Evolutionary conservation across 2,113 vertebrate genomes (phyloP), one percentile per base, ranked within the genome.

Genomic region (Ophiodon elongatus): DNA sequence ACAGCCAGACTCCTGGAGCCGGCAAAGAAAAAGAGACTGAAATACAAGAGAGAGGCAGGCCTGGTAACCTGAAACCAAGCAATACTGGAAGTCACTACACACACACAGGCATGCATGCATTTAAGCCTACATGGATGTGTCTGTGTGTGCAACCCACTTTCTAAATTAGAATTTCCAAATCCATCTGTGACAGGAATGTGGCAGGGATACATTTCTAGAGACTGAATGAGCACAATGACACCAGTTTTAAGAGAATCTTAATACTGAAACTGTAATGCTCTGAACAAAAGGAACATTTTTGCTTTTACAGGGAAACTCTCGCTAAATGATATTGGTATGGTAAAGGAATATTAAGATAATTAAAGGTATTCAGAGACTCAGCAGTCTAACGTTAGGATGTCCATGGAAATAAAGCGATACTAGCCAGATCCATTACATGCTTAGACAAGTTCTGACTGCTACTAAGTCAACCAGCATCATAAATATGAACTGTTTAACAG

Each of bases 1-100:
- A 94, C 95, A 93, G 86, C 66, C 92, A 94, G 94, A 94, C 93
- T 93, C 91, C 94, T 76, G 91, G 89, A 94, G 89, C 85, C 80
- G 50, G 82, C 80, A 70, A 52, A 81, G 89, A 54, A 87, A 88
- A 84, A 90, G 89, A 67, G 90, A 86, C 77, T 79, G 83, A 90
- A 85, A 88, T 66, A 79, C 85, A 77, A 66, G 70, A 80, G 75
- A 67, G 88, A 89, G 85, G 86, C 47, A 88, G 80, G 85, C 82
- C 76, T 87, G 84, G 93, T 78, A 93, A 93, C 85, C 66, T 67
- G 85, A 94, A 91, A 93, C 91, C 90, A 39, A 74, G 82, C 72
- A 80, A 76, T 82, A 89, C 83, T 91, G 83, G 90, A 90, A 91
- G 87, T 91, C 57, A 56, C 83, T 80, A 56, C 88, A 82, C 80